These are phyloP conservation scores for Caerostris extrusa DNA, from an alignment of 1,140 invertebrate genomes.

Conservation along the genomic window DNA sequence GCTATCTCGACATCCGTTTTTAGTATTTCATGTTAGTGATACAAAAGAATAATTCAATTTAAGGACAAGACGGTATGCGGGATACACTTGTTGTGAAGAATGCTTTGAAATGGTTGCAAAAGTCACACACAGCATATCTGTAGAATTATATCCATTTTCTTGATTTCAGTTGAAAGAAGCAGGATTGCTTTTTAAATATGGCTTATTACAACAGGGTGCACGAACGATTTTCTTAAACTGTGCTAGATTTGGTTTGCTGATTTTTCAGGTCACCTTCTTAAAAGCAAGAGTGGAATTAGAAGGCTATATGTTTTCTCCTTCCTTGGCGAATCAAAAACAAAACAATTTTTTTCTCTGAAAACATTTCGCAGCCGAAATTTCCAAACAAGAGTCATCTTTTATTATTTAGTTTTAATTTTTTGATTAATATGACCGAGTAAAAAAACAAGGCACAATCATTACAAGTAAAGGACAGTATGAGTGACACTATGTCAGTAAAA, in stretches of 20 bases:
- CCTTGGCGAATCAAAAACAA: background rate
- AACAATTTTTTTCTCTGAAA: background rate
- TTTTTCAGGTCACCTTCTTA: constrained; percentile 49
- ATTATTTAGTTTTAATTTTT: background rate
- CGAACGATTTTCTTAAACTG: constrained; percentile 63
- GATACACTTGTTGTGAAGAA: background rate
- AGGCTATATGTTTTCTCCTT: constrained; percentile 35
- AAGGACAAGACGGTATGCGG: background rate
- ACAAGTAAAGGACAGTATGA: background rate
- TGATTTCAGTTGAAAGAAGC: constrained; percentile 19
- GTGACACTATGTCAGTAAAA: background rate
- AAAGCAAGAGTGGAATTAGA: constrained; percentile 13
- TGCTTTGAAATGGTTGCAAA: background rate
- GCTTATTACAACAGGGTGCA: constrained; percentile 66
- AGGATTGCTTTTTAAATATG: constrained; percentile 50
- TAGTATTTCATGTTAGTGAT: too few species aligned
- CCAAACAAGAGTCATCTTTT: background rate
- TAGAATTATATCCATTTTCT: background rate
- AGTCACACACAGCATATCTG: background rate
- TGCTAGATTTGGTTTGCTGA: constrained; percentile 71
- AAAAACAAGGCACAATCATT: background rate
- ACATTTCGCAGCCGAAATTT: background rate
- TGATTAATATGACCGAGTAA: background rate
- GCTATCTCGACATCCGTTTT: too few species aligned
- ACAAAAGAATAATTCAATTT: too few species aligned